Base-by-base conservation (phyloP, 2,113 vertebrate species). In the Phodopus roborovskii region DNA sequence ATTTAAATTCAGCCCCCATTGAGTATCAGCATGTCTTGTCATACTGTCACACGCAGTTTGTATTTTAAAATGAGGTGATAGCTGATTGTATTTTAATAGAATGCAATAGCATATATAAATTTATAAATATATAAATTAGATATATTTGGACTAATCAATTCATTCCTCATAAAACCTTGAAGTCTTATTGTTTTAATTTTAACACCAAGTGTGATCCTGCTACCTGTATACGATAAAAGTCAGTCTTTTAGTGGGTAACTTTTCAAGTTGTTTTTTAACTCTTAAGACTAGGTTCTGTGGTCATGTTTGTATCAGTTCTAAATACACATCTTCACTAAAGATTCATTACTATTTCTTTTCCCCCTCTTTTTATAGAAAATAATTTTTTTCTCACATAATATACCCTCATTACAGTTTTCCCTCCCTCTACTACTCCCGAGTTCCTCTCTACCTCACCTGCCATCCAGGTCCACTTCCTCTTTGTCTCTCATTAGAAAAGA, bases 181-280 rank as follows among this genome's bases (percentile, higher is more conserved):
- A n/a, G 30, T 70, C 4, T 96, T 95, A 26, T 45, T 85, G 2
- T 95, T 94, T 97, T 56, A 92, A 53, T 94, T 97, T 88, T 74
- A 91, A 74, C 1, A 48, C 10, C 83, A 0, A 45, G 5, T 90
- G 2, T 95, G 39, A 20, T 33, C 17, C 82, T 56, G 17, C 64
- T 83, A 96, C 17, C 11, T 36, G 30, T 12, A 1, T 42, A 58
- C 20, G 53, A 66, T 90, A 91, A 73, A 91, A 84, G 28, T 64
- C 83, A 60, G 22, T 73, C 26, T 91, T 92, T 68, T 92, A 73
- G 3, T 68, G 68, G 62, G 28, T 86, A 30, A 68, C 12, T 33
- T 92, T 95, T 84, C 5, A 84, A 73, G 33, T 94, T n/a, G 7
- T 75, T 95, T 96, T 71, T 71, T 90, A 94, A 93, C 56, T 4